phyloP scores from a whole-genome alignment of 2,888 invertebrate species.

The Herminia tarsipennalis region DNA sequence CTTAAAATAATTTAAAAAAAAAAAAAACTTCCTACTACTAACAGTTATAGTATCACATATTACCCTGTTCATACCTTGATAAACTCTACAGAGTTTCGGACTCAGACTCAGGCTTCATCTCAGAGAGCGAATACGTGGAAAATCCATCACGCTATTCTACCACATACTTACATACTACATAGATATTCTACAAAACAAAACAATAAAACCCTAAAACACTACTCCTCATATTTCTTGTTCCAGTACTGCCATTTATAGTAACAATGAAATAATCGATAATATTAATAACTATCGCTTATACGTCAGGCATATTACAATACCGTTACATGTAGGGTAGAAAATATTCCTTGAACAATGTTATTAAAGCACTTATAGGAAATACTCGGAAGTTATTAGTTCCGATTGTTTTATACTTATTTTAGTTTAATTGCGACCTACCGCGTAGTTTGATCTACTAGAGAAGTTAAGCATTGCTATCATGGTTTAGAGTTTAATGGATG shows the following conservation, averaged over 20 bases:
- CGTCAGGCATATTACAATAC: constrained; percentile 23
- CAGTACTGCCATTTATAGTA: constrained; percentile 4
- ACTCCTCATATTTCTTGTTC: constrained; percentile 11
- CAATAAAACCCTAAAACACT: background rate
- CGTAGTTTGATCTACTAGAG: background rate
- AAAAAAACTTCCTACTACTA: too few relatives aligned
- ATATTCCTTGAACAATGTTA: constrained; percentile 12
- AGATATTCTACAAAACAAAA: too few relatives aligned
- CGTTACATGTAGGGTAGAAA: constrained; percentile 18
- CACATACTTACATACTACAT: too few relatives aligned
- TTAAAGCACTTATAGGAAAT: constrained; percentile 9
- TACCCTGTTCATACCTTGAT: too few relatives aligned
- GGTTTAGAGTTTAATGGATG: background rate
- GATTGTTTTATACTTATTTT: constrained; percentile 7
- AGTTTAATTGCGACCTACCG: background rate
- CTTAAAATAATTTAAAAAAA: too few relatives aligned
- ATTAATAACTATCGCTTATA: constrained; percentile 26
- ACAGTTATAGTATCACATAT: too few relatives aligned
- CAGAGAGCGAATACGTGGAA: too few relatives aligned
- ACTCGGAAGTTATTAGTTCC: constrained; percentile 20
- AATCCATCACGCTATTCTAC: too few relatives aligned
- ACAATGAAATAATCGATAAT: constrained; percentile 35
- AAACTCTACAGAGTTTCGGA: too few relatives aligned
- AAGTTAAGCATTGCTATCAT: background rate
- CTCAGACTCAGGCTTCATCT: too few relatives aligned